A percentile compares a stretch with the other conserved stretches of the same genome.
These are phyloP conservation scores for Brassicogethes aeneus DNA, from an alignment of 2,888 invertebrate genomes.

Conservation along the genomic window DNA sequence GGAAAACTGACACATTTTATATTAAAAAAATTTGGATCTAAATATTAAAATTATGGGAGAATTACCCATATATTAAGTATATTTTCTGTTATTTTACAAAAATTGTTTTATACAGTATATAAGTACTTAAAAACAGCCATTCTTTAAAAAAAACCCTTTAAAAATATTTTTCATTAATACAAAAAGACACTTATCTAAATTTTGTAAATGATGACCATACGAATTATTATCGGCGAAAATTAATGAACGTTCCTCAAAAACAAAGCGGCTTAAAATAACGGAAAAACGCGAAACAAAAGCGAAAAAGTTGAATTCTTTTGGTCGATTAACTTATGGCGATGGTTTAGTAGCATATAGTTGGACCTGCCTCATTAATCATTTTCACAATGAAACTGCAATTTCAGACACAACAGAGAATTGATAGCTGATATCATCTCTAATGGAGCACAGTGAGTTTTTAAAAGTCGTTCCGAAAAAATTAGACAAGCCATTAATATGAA, in stretches of 20 bases:
- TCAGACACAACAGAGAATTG: not conserved
- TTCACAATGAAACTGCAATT: slow-evolving; percentile 28
- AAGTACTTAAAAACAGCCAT: too few relatives aligned
- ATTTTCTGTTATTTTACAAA: too few relatives aligned
- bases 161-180: too few relatives aligned
- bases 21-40: too few relatives aligned
- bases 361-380: slow-evolving; percentile 19
- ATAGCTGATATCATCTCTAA: slow-evolving; percentile 3
- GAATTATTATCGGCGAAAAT: not conserved
- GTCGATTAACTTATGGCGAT: slow-evolving; percentile 32
- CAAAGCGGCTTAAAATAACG: not conserved
- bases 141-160: too few relatives aligned
- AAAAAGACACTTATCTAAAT: too few relatives aligned
- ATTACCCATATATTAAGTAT: too few relatives aligned
- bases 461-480: slow-evolving; percentile 12
- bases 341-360: slow-evolving; percentile 28
- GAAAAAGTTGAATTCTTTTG: slow-evolving; percentile 23
- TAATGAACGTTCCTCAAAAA: not conserved
- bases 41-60: too few relatives aligned
- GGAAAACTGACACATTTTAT: too few relatives aligned
- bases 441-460: slow-evolving; percentile 4
- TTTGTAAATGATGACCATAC: too few relatives aligned
- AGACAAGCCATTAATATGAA: slow-evolving; percentile 11
- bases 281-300: slow-evolving; percentile 7
- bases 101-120: too few relatives aligned